These are phyloP conservation scores for Aplysia californica DNA, from an alignment of 1,140 invertebrate species.

Conservation along the genomic window DNA sequence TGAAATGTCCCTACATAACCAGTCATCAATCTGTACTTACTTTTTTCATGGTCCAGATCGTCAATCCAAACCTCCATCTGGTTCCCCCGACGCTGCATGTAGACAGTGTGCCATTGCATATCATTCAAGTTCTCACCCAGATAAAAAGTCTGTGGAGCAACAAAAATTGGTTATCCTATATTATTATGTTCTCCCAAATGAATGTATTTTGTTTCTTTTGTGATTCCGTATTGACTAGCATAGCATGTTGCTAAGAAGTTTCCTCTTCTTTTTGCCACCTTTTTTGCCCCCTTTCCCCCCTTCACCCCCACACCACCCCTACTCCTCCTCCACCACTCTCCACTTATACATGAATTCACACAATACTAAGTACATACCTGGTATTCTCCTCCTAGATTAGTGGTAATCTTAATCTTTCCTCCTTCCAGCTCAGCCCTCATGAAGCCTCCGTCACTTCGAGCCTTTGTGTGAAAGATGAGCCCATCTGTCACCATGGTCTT, in stretches of 20 bases:
- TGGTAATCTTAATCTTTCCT: slow-evolving; percentile 50
- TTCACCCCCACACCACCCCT: not conserved
- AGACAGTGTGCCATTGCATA: slow-evolving; percentile 62
- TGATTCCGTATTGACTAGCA: no score
- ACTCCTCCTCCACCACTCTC: not conserved
- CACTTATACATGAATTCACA: no score
- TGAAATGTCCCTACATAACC: no score
- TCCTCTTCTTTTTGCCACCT: no score
- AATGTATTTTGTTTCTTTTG: no score
- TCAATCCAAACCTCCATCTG: slow-evolving; percentile 59
- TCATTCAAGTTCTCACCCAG: slow-evolving; percentile 55
- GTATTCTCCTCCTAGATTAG: slow-evolving; percentile 46
- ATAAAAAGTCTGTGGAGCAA: slow-evolving; percentile 18
- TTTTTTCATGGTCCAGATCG: slow-evolving; percentile 33
- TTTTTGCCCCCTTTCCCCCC: not conserved
- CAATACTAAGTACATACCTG: slow-evolving; percentile 43
- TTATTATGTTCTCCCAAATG: no score
- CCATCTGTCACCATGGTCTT: slow-evolving; percentile 46
- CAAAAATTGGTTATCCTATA: no score
- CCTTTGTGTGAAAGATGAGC: slow-evolving; percentile 52
- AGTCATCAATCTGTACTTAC: no score
- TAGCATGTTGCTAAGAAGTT: no score
- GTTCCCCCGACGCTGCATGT: slow-evolving; percentile 55
- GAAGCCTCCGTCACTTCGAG: slow-evolving; percentile 36
- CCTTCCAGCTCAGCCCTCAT: slow-evolving; percentile 46